phyloP scores from a whole-genome alignment of 2,888 invertebrate genomes.

The Trichopria drosophilae region DNA sequence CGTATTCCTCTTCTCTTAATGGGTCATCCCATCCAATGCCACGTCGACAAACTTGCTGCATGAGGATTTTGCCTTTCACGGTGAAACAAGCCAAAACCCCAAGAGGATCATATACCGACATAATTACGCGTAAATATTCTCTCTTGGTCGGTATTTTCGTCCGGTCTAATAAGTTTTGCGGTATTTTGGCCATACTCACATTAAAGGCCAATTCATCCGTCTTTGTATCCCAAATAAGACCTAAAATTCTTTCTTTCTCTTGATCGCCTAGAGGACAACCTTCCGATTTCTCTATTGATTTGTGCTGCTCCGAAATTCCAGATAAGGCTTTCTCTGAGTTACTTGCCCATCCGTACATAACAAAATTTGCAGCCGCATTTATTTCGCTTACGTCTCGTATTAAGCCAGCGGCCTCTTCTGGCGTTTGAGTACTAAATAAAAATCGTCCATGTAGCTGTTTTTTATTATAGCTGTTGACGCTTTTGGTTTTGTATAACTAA shows the following conservation, averaged over 20 bases:
- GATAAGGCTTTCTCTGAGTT: too few species aligned
- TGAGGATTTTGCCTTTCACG: neutral
- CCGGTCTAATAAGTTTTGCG: neutral
- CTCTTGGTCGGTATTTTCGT: slow-evolving; percentile 25
- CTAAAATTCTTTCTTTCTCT: too few species aligned
- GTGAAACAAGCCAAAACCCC: neutral
- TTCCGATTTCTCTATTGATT: too few species aligned
- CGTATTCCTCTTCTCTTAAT: neutral
- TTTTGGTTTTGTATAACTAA: neutral
- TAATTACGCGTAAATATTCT: slow-evolving; percentile 10
- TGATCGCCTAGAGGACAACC: too few species aligned
- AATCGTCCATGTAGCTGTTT: too few species aligned
- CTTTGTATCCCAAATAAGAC: too few species aligned
- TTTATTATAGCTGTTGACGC: too few species aligned
- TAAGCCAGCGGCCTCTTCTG: too few species aligned
- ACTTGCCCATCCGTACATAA: too few species aligned
- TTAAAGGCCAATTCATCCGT: neutral
- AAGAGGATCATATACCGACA: neutral
- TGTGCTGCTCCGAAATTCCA: too few species aligned
- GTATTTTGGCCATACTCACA: neutral
- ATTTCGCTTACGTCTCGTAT: too few species aligned
- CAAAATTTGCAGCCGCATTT: too few species aligned
- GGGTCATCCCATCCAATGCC: neutral
- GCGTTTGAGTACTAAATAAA: neutral
- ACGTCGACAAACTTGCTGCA: neutral